Evolutionary conservation across 92 coral and sea anemone species (phyloP), one percentile per base, ranked within the genome.

Genomic region (Hydrozoanthus gracilis): DNA sequence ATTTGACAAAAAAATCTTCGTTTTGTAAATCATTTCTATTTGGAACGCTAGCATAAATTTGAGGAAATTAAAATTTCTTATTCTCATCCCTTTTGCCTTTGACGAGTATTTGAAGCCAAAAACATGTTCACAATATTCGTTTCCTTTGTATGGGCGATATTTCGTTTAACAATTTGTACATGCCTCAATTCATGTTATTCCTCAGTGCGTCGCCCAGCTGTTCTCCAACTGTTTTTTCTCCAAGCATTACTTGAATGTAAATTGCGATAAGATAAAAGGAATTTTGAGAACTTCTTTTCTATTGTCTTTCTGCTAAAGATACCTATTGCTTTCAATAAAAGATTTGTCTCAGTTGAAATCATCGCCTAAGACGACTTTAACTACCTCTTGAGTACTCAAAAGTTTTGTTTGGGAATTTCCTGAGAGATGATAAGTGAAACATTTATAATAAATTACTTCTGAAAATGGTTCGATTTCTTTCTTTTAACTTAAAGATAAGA

Each of bases 361-460:
- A 62, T 64, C 44, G 85, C n/a, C 56, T 64, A 80, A 80, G 85
- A 45, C 9, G 48, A 79, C 35, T 60, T 80, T 80, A 80, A 80
- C 74, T 54, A 65, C 69, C 74, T 44, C 74, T 80, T 80, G 69
- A 80, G 61, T 73, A 64, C 11, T 80, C 54, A 65, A 69, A 7
- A 80, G 82, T 80, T 80, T 80, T 80, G 74, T 80, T 67, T 65
- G 73, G 56, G 85, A 80, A 80, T 80, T 48, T 80, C 85, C 85
- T 80, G 73, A 80, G 17, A 16, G 44, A 51, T 62, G 85, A 17
- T 48, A 64, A 80, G 85, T 46, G 17, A 52, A 17, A 44, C 85
- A 80, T 61, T 80, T 80, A 80, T 49, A 80, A 64, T 54, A 80
- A 64, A 80, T 80, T 80, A 80, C 8, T 66, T 69, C 73, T 80